Evolutionary conservation across 2,113 vertebrate genomes (phyloP), one percentile per base, ranked within the genome.

Genomic region (Erinaceus europaeus): DNA sequence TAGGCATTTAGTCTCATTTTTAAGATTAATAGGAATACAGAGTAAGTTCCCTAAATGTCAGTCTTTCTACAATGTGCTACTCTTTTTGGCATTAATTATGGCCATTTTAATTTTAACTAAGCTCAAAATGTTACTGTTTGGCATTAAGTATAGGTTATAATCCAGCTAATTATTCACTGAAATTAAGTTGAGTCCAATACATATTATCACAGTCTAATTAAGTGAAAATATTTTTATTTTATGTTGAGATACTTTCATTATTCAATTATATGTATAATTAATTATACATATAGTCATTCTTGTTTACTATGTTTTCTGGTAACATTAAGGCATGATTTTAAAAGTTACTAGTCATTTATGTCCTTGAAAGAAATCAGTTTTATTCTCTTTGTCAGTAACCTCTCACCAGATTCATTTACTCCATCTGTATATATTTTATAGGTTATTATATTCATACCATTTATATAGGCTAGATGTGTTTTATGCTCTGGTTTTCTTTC

Each of bases 401-500:
- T 74, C 21, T 69, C 67, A 52, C 50, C 59, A 61, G 57, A 29
- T 7, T 91, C 59, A 73, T 75, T 92, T 23, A 29, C 8, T 68
- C 57, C 90, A 85, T 71, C 40, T 34, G 76, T 25, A 44, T 44
- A 55, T 64, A 91, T 86, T 86, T 93, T 91, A 83, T 65, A 84
- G 65, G n/a, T 32, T 86, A 61, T 89, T 83, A 59, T 32, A 82
- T 84, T 91, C 81, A 76, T 84, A 78, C 53, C 38, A 88, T 81
- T 94, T 89, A 71, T 65, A 79, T 72, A 78, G 53, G 38, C 71
- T 40, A 92, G 80, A 20, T 72, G 50, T 53, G 14, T 29, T 85
- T 93, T 57, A n/a, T n/a, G n/a, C n/a, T n/a, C n/a, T n/a, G n/a
- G n/a, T 92, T 94, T 40, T 92, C 32, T 92, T 92, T 84, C 78